Evolutionary conservation across 1,140 invertebrate genomes (phyloP).

Genomic region (Macrobrachium rosenbergii): DNA sequence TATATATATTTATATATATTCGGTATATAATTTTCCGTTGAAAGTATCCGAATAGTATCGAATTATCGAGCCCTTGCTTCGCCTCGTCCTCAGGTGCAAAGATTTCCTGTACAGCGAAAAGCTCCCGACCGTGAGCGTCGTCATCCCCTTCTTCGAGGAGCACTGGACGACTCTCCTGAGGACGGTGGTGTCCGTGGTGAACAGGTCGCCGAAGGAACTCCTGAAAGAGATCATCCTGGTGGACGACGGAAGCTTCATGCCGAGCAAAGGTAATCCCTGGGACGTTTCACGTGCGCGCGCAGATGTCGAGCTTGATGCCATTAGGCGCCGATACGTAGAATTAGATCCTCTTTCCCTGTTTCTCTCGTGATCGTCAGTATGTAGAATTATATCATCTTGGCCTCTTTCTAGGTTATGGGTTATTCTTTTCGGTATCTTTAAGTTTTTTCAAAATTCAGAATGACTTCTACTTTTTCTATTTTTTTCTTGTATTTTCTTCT

Average conservation of each 20-base stretch:
- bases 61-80: no score
- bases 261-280: conserved; percentile 68
- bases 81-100: conserved; percentile 74
- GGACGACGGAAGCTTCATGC: conserved; percentile 82
- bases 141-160: conserved; percentile 95
- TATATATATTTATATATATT: no score
- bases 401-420: not conserved
- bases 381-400: no score
- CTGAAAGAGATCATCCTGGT: conserved; percentile 92
- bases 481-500: not conserved
- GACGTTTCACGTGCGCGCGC: not conserved
- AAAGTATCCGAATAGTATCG: no score
- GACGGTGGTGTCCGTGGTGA: conserved; percentile 93
- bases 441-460: no score
- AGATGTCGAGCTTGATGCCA: not conserved
- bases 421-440: no score
- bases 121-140: conserved; percentile 91
- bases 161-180: conserved; percentile 77
- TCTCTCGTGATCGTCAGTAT: no score
- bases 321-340: not conserved
- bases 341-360: not conserved
- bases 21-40: no score
- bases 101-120: conserved; percentile 82
- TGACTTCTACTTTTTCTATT: not conserved
- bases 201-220: conserved; percentile 87